Conservation (phyloP, 2,797 vertebrate species). For the Gorsachius magnificus region DNA sequence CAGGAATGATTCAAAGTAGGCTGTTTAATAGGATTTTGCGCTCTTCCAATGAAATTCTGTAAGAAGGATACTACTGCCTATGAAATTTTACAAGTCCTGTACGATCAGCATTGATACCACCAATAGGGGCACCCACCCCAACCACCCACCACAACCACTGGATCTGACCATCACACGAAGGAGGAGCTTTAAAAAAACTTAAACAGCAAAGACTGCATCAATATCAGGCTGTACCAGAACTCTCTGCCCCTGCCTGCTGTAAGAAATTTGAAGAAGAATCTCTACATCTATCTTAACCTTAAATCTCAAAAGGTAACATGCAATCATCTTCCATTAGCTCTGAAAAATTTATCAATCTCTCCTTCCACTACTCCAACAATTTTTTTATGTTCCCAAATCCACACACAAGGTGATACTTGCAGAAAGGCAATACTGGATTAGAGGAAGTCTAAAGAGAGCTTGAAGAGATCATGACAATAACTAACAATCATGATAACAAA, state of each 20-base stretch:
- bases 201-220: not conserved
- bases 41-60: not conserved
- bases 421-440: not conserved
- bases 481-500: too few species aligned
- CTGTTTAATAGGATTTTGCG: not conserved
- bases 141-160: not conserved
- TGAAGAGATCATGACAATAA: not conserved
- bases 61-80: not conserved
- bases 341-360: not conserved
- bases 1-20: not conserved
- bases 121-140: not conserved
- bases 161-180: not conserved
- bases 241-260: not conserved
- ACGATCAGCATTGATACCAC: not conserved
- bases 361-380: not conserved
- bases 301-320: not conserved
- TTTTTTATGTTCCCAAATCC: not conserved
- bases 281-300: not conserved
- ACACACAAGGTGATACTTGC: not conserved
- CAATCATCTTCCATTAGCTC: not conserved
- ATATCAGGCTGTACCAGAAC: not conserved
- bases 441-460: not conserved
- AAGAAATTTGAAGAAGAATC: not conserved
- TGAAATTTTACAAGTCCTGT: not conserved
- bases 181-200: not conserved